Conservation (phyloP, 1,140 invertebrate species). For the Cyrtorhinus lividipennis region DNA sequence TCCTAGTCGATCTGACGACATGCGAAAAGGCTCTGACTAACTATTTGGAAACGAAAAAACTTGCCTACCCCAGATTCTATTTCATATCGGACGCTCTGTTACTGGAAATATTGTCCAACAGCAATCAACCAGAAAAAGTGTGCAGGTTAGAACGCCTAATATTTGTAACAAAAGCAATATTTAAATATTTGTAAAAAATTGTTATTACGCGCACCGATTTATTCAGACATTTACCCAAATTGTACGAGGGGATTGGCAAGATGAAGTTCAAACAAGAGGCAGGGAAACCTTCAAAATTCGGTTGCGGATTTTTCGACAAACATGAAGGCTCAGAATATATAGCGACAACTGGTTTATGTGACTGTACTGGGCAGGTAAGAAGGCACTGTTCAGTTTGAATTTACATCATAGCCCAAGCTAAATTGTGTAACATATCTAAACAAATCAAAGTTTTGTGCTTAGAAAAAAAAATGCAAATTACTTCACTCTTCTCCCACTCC, state of each 20-base stretch:
- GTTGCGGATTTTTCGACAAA: slow-evolving; percentile 74
- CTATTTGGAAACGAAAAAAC: slow-evolving; percentile 87
- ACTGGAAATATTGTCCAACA: slow-evolving; percentile 91
- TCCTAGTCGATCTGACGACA: slow-evolving; percentile 58
- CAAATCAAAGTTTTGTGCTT: too few relatives aligned
- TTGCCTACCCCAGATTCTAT: slow-evolving; percentile 90
- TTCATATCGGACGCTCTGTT: slow-evolving; percentile 90
- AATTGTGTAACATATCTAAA: too few relatives aligned
- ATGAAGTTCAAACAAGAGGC: slow-evolving; percentile 46
- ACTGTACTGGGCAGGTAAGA: slow-evolving; percentile 66
- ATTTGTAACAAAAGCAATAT: too few relatives aligned
- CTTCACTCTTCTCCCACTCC: too few relatives aligned
- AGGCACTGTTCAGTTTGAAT: too few relatives aligned
- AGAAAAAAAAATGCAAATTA: too few relatives aligned
- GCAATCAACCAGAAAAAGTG: slow-evolving; percentile 75
- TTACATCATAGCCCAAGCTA: too few relatives aligned
- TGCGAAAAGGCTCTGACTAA: slow-evolving; percentile 92
- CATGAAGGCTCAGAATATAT: slow-evolving; percentile 58
- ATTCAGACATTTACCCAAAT: slow-evolving; percentile 76
- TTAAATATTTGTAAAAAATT: too few relatives aligned
- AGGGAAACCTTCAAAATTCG: slow-evolving; percentile 41
- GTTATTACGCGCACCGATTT: slow-evolving; percentile 28
- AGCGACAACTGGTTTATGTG: slow-evolving; percentile 51
- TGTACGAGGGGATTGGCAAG: slow-evolving; percentile 82
- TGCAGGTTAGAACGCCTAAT: slow-evolving; percentile 29